These are phyloP conservation scores for Tetragnatha montana DNA, from an alignment of 2,888 invertebrate genomes.

Conservation along the genomic window DNA sequence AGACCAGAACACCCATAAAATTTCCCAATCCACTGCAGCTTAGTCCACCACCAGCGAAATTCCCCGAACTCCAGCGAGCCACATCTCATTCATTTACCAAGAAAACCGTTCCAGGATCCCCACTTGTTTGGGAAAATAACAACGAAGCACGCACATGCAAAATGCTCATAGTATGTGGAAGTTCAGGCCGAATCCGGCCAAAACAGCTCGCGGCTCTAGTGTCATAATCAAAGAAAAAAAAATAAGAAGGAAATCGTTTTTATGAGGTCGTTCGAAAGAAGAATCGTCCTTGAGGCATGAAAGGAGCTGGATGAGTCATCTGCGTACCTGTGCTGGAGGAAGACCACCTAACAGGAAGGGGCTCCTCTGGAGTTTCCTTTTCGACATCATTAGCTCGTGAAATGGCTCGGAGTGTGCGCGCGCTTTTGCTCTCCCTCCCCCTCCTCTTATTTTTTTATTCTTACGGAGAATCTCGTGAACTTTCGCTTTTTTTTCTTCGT, in stretches of 20 bases:
- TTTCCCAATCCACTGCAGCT: neutral
- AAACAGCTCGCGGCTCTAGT: conserved; percentile 24
- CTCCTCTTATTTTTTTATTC: neutral
- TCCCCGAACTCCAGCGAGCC: neutral
- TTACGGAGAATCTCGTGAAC: neutral
- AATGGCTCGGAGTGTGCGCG: neutral
- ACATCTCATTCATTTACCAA: no score
- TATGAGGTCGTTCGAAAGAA: conserved; percentile 62
- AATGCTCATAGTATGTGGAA: neutral
- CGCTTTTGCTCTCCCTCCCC: no score
- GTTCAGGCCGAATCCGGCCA: conserved; percentile 16
- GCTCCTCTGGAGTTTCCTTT: conserved; percentile 19
- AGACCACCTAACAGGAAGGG: conserved; percentile 64
- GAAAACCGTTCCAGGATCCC: neutral
- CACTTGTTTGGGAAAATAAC: neutral
- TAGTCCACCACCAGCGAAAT: neutral
- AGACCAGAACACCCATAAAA: no score
- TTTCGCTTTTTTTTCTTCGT: neutral
- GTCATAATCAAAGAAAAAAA: neutral
- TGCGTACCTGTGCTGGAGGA: conserved; percentile 50
- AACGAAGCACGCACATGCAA: neutral
- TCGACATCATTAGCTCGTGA: conserved; percentile 45
- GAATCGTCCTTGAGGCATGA: conserved; percentile 68
- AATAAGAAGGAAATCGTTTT: conserved; percentile 54
- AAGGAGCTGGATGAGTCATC: conserved; percentile 48